Base-by-base conservation (phyloP, 2,113 vertebrate species). In the Ellobius talpinus region DNA sequence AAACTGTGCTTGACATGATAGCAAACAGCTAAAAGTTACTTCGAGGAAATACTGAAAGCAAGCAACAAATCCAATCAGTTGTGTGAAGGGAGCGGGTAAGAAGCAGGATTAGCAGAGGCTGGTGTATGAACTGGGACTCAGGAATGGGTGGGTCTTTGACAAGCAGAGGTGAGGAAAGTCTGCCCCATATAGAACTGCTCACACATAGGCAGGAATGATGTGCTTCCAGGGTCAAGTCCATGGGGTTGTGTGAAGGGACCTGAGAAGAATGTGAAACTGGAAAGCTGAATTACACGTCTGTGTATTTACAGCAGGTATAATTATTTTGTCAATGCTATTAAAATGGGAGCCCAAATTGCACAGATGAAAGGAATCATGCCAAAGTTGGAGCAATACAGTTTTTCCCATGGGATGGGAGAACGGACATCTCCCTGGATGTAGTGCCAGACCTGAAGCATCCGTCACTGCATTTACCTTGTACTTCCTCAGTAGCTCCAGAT, bases 401-500 rank as follows among this genome's bases (percentile, higher is more conserved):
- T 94, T 90, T 94, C 63, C n/a, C 87, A 73, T 86, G 87, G 76
- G 92, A 93, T 76, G 0, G 58, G 72, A 95, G 14, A 84, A 74
- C 45, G 26, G 87, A 87, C 95, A 77, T 68, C 87, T 50, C 89
- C 31, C 11, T 50, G 47, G 24, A 66, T 21, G 29, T 42, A 17
- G 42, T 87, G 0, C 42, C 50, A 76, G 23, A 66, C 0, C 2
- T 72, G 13, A 13, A 0, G 12, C 0, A 5, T 10, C 19, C 50
- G 9, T 66, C 98, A 99, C 99, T 8, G 23, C 55, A 23, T 58
- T 98, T 98, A 99, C 99, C 99, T 99, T 99, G 70, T 99, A 95
- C 96, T 99, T 99, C 89, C 98, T 99, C 97, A 99, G 95, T 12
- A 98, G 99, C 88, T 98, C 98, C 97, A 99, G 98, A 98, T 99